Base-by-base conservation (phyloP, 2,113 vertebrate genomes). In the Daubentonia madagascariensis region DNA sequence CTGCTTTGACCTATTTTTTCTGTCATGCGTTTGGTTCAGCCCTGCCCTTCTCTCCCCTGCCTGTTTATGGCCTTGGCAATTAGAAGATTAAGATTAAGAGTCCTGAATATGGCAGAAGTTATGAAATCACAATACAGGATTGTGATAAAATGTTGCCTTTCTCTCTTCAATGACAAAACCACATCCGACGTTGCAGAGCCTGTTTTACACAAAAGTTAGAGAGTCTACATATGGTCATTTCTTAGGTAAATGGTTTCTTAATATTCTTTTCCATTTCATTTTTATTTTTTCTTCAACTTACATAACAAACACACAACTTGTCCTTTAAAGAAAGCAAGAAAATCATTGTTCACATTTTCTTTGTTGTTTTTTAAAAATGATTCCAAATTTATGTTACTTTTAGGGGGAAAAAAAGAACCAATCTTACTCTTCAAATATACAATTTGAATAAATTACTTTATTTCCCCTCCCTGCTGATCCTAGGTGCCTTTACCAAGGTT, bases 401-500 rank as follows among this genome's bases (percentile, higher is more conserved):
- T 79, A 73, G 73, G 8, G 7, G 30, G 11, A 35, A 37, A 35
- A 37, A 8, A 28, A 30, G 68, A 93, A 97, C 18, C 50, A 75
- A 76, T 91, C 93, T 72, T 88, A 79, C 61, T 97, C 16, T 91
- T 98, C 94, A 96, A 87, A 90, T 96, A 83, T 95, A 91, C 54
- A 93, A 93, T 95, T 94, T 98, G 94, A 97, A 97, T 97, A 95
- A 89, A 94, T 97, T 97, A 95, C 85, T 96, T 89, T 81, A 94
- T 80, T 96, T 97, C 94, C 70, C 95, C 96, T 97, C 97, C 97
- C 96, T 97, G 90, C 96, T 96, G 91, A 97, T 97, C 96, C 96
- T 92, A 78, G 97, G 91, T 97, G 81, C 95, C 85, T 98, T 91
- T 79, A 81, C 68, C 52, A 50, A 83, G 80, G 94, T 96, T 97